Base-by-base conservation (phyloP, 2,888 invertebrate species). In the Monochamus alternatus region DNA sequence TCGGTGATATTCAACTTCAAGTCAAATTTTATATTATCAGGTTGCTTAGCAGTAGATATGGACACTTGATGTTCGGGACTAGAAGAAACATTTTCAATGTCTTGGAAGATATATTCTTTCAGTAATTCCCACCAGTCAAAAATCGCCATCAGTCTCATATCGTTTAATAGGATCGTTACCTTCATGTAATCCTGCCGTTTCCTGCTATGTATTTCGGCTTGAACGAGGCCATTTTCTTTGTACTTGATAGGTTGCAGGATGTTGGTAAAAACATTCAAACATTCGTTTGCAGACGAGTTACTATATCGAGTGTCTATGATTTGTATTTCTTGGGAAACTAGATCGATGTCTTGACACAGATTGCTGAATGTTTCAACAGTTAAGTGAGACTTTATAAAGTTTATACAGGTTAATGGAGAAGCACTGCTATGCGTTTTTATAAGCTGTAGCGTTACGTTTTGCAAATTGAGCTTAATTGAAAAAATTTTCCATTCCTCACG, bases 1-100 rank as follows among this genome's bases (percentile, higher is more conserved):
- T 98, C 97, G 0, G 97, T 97, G 38, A 98, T 94, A 89, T 98
- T 98, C 73, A 99, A 91, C 87, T 97, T 97, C 51, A 98, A 90
- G 88, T 98, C 98, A 88, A 95, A 91, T 0, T 93, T 93, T 10
- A 87, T 77, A 77, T 78, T 78, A 58, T 76, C 63, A 7, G 81
- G 78, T 14, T 82, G 80, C n/a, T 68, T 78, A 85, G 81, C 87
- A 9, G 69, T 58, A 60, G 75, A 59, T 8, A 77, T 52, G 58
- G 78, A 75, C n/a, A 59, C 64, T 44, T 69, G 75, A 55, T 84
- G 81, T 58, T 84, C 83, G 0, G 82, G 81, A 82, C 85, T 85
- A 5, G 81, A 67, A 44, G 83, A 80, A 8, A 84, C 82, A 52
- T 85, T 85, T 72, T 87, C 84, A 55, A 88, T 85, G 74, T 88